Evolutionary conservation across 2,888 invertebrate genomes (phyloP).

Genomic region (Laspeyria flexula): DNA sequence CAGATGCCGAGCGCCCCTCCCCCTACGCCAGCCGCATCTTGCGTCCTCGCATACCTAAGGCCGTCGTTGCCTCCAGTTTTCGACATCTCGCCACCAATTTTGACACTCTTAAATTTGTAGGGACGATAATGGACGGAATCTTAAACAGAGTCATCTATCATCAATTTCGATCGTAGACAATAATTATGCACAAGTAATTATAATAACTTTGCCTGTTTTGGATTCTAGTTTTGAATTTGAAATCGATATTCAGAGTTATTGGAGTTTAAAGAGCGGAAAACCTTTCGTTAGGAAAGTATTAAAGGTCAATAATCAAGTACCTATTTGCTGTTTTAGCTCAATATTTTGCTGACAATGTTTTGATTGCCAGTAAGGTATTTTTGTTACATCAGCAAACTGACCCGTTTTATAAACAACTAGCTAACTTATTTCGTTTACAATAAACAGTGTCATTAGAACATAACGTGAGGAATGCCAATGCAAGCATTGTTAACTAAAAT

Average conservation of each 20-base stretch:
- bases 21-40: constrained; percentile 82
- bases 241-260: too few relatives aligned
- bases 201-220: constrained; percentile 16
- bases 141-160: constrained; percentile 20
- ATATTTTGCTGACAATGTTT: background rate
- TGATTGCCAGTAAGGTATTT: background rate
- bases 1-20: constrained; percentile 85
- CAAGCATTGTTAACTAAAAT: background rate
- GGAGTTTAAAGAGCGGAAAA: too few relatives aligned
- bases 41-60: constrained; percentile 84
- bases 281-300: too few relatives aligned
- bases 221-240: background rate
- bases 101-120: constrained; percentile 74
- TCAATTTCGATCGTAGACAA: constrained; percentile 8
- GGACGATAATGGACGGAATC: constrained; percentile 26
- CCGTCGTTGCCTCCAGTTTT: constrained; percentile 81
- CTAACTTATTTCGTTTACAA: background rate
- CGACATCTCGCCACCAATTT: constrained; percentile 80
- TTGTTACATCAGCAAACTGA: background rate
- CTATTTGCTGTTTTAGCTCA: background rate
- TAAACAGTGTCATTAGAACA: background rate
- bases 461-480: background rate
- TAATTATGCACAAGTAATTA: background rate
- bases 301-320: too few relatives aligned
- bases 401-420: background rate